phyloP scores from a whole-genome alignment of 2,888 invertebrate genomes.

The Andrena praecox region DNA sequence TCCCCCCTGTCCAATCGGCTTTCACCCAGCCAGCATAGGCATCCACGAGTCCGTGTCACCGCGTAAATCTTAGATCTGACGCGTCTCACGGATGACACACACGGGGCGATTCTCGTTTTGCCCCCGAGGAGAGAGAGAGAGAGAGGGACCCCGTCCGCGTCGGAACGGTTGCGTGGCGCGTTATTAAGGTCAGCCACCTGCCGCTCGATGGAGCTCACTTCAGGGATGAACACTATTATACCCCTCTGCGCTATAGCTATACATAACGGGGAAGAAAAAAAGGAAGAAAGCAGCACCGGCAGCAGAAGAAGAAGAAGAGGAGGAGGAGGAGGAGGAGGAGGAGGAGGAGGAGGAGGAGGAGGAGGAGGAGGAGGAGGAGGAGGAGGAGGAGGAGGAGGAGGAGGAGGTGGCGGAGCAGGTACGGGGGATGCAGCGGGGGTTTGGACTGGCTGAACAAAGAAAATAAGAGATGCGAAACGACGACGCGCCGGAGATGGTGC shows the following conservation, averaged over 20 bases:
- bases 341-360: constrained; percentile 10
- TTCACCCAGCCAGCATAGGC: constrained; percentile 20
- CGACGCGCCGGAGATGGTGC: constrained; percentile 69
- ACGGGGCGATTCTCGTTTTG: constrained; percentile 50
- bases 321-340: constrained; percentile 11
- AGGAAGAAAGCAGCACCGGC: constrained; percentile 64
- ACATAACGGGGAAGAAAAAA: constrained; percentile 73
- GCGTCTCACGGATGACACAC: constrained; percentile 55
- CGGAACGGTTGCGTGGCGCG: constrained; percentile 73
- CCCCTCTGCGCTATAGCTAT: constrained; percentile 72
- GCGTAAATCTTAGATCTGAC: constrained; percentile 61
- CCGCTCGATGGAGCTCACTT: constrained; percentile 84
- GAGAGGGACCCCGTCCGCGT: constrained; percentile 18
- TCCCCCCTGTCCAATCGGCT: constrained; percentile 10
- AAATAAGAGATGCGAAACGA: constrained; percentile 82
- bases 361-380: constrained; percentile 10
- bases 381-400: constrained; percentile 9
- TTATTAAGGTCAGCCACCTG: constrained; percentile 85
- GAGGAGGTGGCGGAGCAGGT: constrained; percentile 7
- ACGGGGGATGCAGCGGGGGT: constrained; percentile 63
- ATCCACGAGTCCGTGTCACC: constrained; percentile 32
- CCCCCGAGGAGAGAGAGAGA: constrained; percentile 7
- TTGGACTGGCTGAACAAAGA: constrained; percentile 79
- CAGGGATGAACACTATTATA: constrained; percentile 84
- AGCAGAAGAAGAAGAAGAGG: constrained; percentile 51